Base-by-base conservation (phyloP, 1,140 invertebrate species). In the Drosophila ananassae region DNA sequence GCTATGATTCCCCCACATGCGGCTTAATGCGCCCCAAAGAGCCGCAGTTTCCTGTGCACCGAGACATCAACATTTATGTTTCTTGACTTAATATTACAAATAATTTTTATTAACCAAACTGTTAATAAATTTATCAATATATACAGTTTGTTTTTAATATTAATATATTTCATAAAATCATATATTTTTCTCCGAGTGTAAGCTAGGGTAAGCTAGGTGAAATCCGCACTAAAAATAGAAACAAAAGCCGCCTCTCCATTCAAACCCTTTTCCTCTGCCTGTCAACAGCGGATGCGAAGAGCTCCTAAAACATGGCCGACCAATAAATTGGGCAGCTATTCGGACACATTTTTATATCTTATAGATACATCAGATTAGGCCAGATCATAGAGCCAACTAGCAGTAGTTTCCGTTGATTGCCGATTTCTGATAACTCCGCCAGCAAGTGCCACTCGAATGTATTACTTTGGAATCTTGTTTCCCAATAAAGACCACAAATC, bases 1-100 rank as follows among this genome's bases (percentile, higher is more conserved):
- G 54, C 54, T 37, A 84, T 80, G 77, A 77, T 80, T 84, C 68
- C 28, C 59, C 57, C 77, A 75, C 77, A 80, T 80, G 81, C 68
- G 68, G 73, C 63, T 73, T 85, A 80, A 77, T 79, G 68, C 59
- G 56, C 73, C 32, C 10, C 32, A 48, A 69, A 71, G 22, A 57
- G 44, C 28, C 46, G 22, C 7, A 25, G 7, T 9, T 50, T 2
- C 32, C 10, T 17, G 13, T 46, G 34, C 63, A 67, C 25, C n/a
- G 22, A 13, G 32, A 62, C 25, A 4, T 25, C 17, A 17, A 17
- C 1, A 17, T 25, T 25, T 25, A 25, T 25, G 25, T 6, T 25
- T 25, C 25, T 25, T 5, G 6, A 0, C 25, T 25, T 6, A 25
- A 6, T 6, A 5, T 25, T 25, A 6, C 6, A 4, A 25, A 25